phyloP scores from a whole-genome alignment of 2,113 vertebrate genomes.

The Varanus salvator region DNA sequence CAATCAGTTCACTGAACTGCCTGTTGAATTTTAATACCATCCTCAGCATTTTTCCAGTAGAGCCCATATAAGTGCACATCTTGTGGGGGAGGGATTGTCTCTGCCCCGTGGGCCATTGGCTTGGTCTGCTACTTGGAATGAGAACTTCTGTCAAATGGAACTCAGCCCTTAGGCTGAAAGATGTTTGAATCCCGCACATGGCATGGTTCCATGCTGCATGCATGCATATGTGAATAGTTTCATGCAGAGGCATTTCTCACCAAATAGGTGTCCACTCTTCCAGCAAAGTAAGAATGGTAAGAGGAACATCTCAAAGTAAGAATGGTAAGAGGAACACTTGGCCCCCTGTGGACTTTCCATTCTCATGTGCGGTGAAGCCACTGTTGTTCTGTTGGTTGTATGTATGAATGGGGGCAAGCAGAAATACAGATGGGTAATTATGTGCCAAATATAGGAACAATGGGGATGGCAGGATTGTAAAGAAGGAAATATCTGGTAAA shows the following conservation, averaged over 20 bases:
- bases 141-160: no score
- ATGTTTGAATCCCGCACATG: no score
- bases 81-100: no score
- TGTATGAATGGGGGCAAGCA: background rate
- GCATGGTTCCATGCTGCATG: background rate
- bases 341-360: background rate
- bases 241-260: background rate
- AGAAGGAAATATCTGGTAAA: background rate
- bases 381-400: background rate
- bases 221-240: background rate
- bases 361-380: background rate
- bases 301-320: no score
- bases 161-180: no score
- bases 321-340: background rate
- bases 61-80: no score
- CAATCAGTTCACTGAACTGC: no score
- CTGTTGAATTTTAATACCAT: no score
- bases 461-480: background rate
- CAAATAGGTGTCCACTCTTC: background rate
- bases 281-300: background rate
- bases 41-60: no score
- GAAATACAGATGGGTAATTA: background rate
- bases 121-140: no score
- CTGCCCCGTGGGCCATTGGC: no score
- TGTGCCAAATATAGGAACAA: background rate